Evolutionary conservation across 2,888 invertebrate genomes (phyloP).

Genomic region (Zaprionus bogoriensis): DNA sequence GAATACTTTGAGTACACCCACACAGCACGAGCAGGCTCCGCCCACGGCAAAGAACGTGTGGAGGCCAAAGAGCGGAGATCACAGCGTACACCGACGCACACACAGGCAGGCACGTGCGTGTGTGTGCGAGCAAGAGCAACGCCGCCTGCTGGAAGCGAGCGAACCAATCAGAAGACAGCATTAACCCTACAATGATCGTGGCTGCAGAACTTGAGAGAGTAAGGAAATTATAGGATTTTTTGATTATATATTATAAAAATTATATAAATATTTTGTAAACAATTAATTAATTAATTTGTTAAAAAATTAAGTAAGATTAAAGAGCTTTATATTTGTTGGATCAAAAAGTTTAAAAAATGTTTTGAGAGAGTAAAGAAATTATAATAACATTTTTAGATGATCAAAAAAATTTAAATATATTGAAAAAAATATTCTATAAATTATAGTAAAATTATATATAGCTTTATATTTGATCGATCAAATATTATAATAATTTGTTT

Average conservation of each 20-base stretch:
- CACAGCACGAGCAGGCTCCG: conserved; percentile 43
- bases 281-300: too few relatives aligned
- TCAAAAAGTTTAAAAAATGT: too few relatives aligned
- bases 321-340: too few relatives aligned
- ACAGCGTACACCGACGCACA: conserved; percentile 1
- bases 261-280: too few relatives aligned
- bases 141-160: conserved; percentile 26
- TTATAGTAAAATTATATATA: neutral
- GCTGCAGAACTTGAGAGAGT: neutral
- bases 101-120: neutral
- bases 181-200: conserved; percentile 5
- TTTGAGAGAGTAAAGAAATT: too few relatives aligned
- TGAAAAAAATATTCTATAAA: neutral
- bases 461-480: too few relatives aligned
- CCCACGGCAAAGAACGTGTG: conserved; percentile 24
- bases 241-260: too few relatives aligned
- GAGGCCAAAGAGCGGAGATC: conserved; percentile 46
- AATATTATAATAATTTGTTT: too few relatives aligned
- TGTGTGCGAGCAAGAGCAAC: conserved; percentile 19
- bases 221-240: too few relatives aligned
- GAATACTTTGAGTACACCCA: conserved; percentile 39
- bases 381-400: too few relatives aligned
- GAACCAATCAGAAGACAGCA: conserved; percentile 36
- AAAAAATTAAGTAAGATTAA: too few relatives aligned
- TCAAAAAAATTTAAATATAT: too few relatives aligned